Evolutionary conservation across 2,797 vertebrate species (phyloP).

Genomic region (Spea hammondii): DNA sequence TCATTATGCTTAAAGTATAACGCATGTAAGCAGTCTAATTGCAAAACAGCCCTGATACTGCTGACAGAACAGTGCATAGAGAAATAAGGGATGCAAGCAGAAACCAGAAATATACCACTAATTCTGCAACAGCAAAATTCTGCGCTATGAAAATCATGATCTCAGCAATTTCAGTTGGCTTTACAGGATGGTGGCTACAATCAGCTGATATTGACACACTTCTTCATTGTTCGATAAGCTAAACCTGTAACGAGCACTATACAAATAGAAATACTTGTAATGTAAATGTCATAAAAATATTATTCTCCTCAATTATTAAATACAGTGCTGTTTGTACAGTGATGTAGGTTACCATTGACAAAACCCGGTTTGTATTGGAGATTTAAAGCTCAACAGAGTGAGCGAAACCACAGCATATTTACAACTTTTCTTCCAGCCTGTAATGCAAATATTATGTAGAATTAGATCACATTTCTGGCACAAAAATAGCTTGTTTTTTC

Average conservation of each 20-base stretch:
- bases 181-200: not conserved
- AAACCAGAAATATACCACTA: constrained; percentile 14
- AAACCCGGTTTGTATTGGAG: too few species aligned
- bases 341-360: too few species aligned
- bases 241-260: not conserved
- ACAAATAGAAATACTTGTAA: not conserved
- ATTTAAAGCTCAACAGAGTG: too few species aligned
- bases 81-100: constrained; percentile 8
- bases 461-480: too few species aligned
- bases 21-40: too few species aligned
- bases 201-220: constrained; percentile 2
- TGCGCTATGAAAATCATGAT: not conserved
- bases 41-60: not conserved
- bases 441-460: too few species aligned
- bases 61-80: constrained; percentile 6
- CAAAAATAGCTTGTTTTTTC: too few species aligned
- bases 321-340: too few species aligned
- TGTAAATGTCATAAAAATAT: not conserved
- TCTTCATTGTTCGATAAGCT: not conserved
- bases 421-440: too few species aligned
- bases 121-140: not conserved
- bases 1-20: too few species aligned
- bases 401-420: too few species aligned
- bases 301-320: too few species aligned
- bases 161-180: not conserved